Evolutionary conservation across 2,797 vertebrate genomes (phyloP), one percentile per base, ranked within the genome.

Genomic region (Poecile montanus): DNA sequence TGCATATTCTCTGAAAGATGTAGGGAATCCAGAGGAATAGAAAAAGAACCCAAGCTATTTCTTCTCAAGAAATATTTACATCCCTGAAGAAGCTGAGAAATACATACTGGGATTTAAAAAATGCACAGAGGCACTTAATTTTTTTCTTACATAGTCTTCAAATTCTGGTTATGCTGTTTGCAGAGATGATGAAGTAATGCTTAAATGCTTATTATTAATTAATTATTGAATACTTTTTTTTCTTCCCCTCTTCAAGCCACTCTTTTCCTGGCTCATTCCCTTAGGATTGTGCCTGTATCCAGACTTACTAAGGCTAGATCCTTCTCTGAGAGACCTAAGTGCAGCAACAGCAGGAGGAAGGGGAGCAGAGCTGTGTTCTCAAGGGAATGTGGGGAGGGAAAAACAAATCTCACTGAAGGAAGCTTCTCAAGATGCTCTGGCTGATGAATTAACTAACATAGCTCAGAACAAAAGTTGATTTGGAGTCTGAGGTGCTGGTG

Each of bases 311-410:
- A 61, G 45, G 42, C 23, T 47, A 32, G 11, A 57, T 63, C 32
- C 21, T 83, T 60, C 25, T 75, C 10, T n/a, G 51, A 20, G 18
- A 72, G 13, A 4, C 38, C 20, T 8, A 6, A 32, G 10, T 32
- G 63, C 62, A 76, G 12, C 50, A 36, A 3, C 11, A 58, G 61
- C 32, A 61, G 34, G 26, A 80, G 40, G 29, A 40, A 47, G 23
- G 30, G 20, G 45, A 38, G n/a, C 47, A 79, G 63, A 63, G 29
- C 45, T 66, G 66, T 30, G 20, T 26, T 78, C 23, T 56, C 45
- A 16, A 66, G 47, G 22, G 10, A 54, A 26, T 30, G 3, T 14
- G 12, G 1, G 2, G 13, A 17, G 2, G 1, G 9, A 34, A 13
- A 60, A 86, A 21, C 8, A 71, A 48, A 2, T 56, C 30, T 82